These are phyloP conservation scores for Alfaro cultratus DNA, from an alignment of 2,797 vertebrate genomes.

Conservation along the genomic window DNA sequence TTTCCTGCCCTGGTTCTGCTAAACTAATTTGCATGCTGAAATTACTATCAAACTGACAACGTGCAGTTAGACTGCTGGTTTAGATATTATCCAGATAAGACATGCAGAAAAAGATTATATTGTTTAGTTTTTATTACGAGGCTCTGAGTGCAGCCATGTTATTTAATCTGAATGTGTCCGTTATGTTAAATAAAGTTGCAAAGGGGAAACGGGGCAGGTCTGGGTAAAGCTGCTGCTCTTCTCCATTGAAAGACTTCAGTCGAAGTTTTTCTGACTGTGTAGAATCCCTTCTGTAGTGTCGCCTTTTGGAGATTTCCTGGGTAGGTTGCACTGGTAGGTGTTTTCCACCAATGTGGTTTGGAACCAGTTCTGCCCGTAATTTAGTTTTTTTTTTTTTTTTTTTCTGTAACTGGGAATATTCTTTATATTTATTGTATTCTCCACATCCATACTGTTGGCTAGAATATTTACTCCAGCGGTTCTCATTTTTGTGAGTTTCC, in stretches of 20 bases:
- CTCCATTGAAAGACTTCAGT: background rate
- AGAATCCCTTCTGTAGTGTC: background rate
- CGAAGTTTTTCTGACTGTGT: background rate
- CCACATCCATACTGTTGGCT: slow-evolving; percentile 8
- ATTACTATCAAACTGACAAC: slow-evolving; percentile 12
- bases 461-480: slow-evolving; percentile 29
- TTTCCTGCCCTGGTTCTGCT: slow-evolving; percentile 16
- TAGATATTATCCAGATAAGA: background rate
- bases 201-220: background rate
- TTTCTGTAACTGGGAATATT: background rate
- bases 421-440: background rate
- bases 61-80: slow-evolving; percentile 1
- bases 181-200: background rate
- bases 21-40: slow-evolving; percentile 16
- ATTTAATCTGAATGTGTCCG: background rate
- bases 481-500: slow-evolving; percentile 55
- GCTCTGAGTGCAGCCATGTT: background rate
- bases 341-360: background rate
- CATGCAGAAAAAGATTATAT: background rate
- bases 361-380: background rate
- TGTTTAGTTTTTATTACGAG: background rate
- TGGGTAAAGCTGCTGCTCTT: background rate
- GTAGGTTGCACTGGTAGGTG: background rate
- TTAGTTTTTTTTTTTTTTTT: too few species aligned
- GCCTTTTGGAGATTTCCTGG: background rate